Percentiles rank a stretch among this genome's conserved stretches.
These are phyloP conservation scores for Brachionus manjavacas DNA, from an alignment of 1,140 invertebrate genomes.

Conservation along the genomic window DNA sequence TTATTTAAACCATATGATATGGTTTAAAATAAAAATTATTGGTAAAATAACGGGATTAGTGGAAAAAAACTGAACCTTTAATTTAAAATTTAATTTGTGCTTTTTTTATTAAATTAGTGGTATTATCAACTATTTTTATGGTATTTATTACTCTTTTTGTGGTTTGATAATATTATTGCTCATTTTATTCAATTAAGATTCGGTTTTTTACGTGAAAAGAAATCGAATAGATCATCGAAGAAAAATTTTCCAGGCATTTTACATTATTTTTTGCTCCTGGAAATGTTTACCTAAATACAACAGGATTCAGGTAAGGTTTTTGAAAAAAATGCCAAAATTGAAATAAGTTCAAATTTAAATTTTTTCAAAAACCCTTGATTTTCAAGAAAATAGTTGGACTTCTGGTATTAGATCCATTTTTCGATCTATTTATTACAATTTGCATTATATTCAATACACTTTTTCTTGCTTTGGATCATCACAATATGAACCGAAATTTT, in stretches of 20 bases:
- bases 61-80: no score
- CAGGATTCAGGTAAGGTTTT: not conserved
- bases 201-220: not conserved
- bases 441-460: conserved; percentile 88
- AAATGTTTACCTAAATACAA: conserved; percentile 1
- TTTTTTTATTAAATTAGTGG: no score
- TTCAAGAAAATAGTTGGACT: not conserved
- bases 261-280: not conserved
- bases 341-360: not conserved
- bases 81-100: no score
- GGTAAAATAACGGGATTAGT: no score
- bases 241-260: not conserved
- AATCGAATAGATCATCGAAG: not conserved
- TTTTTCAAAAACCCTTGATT: not conserved
- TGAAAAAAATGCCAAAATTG: not conserved
- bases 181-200: not conserved
- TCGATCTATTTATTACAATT: conserved; percentile 93
- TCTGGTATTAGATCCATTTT: conserved; percentile 87
- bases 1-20: no score
- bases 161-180: no score
- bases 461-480: conserved; percentile 94
- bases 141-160: no score
- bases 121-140: no score
- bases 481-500: conserved; percentile 61
- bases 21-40: no score